phyloP scores from a whole-genome alignment of 1,140 invertebrate genomes.

The Hyles euphorbiae region DNA sequence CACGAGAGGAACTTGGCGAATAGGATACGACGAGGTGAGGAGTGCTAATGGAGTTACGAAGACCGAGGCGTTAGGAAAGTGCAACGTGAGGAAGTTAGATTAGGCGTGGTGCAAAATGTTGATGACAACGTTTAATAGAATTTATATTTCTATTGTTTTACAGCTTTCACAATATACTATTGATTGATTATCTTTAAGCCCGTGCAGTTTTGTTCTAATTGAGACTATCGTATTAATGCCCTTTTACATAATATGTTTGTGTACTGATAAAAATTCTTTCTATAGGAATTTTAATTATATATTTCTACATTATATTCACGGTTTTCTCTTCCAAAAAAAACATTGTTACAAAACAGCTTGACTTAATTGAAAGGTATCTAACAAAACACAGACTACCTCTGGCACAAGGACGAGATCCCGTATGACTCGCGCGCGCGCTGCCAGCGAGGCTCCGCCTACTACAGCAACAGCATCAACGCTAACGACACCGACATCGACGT shows the following conservation, averaged over 20 bases:
- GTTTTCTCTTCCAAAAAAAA: too few relatives aligned
- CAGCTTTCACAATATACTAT: too few relatives aligned
- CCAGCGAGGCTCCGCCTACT: conserved; percentile 46
- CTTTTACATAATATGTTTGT: too few relatives aligned
- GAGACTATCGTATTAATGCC: too few relatives aligned
- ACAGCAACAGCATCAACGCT: conserved; percentile 44
- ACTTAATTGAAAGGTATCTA: neutral
- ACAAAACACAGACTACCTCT: conserved; percentile 48
- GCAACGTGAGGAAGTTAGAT: neutral
- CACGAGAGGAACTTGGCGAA: conserved; percentile 40
- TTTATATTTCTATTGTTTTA: neutral
- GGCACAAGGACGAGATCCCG: conserved; percentile 65
- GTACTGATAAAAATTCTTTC: too few relatives aligned
- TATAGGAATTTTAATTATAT: too few relatives aligned
- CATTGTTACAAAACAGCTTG: too few relatives aligned
- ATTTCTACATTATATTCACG: too few relatives aligned
- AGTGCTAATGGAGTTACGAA: neutral
- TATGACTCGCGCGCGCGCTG: conserved; percentile 46
- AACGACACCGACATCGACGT: conserved; percentile 47
- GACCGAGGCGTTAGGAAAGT: neutral
- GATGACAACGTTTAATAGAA: neutral
- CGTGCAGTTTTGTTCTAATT: too few relatives aligned
- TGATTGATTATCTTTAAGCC: too few relatives aligned
- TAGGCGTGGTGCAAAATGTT: neutral
- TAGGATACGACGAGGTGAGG: conserved; percentile 56